Percentiles rank a stretch among this genome's conserved stretches.
Conservation (phyloP, 2,888 invertebrate genomes). For the Zhengitettix transpicula region DNA sequence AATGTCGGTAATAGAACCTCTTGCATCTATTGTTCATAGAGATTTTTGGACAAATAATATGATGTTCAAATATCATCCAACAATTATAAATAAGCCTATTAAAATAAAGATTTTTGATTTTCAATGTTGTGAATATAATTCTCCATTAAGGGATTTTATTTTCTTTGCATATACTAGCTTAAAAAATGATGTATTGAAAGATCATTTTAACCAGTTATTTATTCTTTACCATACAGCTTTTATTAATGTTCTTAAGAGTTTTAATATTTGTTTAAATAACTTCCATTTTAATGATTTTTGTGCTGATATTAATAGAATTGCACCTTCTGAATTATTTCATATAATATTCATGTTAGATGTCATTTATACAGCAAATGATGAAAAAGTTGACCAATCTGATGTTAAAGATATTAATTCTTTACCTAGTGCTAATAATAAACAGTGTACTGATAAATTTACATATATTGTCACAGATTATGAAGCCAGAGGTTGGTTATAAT, state of each 20-base stretch:
- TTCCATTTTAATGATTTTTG: conserved; percentile 26
- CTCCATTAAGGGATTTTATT: conserved; percentile 33
- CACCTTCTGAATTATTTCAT: conserved; percentile 16
- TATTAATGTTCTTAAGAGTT: conserved; percentile 24
- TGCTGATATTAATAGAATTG: conserved; percentile 28
- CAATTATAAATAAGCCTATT: not conserved
- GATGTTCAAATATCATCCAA: conserved; percentile 30
- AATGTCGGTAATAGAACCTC: conserved; percentile 22
- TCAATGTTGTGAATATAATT: conserved; percentile 35
- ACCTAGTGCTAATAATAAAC: too few species aligned
- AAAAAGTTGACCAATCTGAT: too few species aligned
- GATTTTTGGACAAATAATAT: conserved; percentile 46
- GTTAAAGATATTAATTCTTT: too few species aligned
- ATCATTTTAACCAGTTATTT: conserved; percentile 32
- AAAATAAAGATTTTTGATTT: conserved; percentile 40
- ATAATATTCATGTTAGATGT: not conserved
- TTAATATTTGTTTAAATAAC: conserved; percentile 23
- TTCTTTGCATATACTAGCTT: conserved; percentile 39
- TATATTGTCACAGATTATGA: too few species aligned
- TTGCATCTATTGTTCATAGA: conserved; percentile 34
- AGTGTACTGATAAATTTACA: too few species aligned
- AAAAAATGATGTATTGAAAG: conserved; percentile 24
- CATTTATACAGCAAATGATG: too few species aligned
- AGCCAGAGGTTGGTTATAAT: too few species aligned
- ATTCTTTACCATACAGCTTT: conserved; percentile 34